Conservation (phyloP, 2,797 vertebrate species). For the Bradypodion ventrale region DNA sequence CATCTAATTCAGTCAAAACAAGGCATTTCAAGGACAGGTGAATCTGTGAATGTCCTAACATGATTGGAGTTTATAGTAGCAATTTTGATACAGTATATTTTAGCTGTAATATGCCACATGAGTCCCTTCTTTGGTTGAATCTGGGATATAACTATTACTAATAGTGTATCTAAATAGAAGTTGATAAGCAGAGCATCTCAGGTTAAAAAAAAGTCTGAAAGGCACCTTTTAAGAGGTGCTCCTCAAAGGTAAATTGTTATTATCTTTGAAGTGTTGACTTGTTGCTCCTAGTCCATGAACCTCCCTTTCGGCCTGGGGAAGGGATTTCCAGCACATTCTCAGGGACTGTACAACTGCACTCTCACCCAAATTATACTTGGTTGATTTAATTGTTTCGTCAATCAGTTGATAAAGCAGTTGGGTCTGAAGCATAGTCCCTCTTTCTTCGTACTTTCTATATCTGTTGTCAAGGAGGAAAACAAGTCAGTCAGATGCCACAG, state of each 20-base stretch:
- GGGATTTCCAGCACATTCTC: neutral
- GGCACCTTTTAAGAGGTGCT: too few species aligned
- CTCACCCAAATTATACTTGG: neutral
- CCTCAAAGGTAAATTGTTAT: too few species aligned
- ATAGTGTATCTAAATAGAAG: too few species aligned
- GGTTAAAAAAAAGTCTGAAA: too few species aligned
- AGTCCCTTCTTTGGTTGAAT: too few species aligned
- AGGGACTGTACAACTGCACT: neutral
- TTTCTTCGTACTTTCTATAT: neutral
- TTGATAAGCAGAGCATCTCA: too few species aligned
- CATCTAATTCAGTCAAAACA: neutral
- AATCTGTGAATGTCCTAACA: neutral
- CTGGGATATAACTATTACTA: too few species aligned
- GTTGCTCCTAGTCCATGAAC: too few species aligned
- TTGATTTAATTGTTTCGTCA: neutral
- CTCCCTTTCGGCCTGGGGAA: neutral
- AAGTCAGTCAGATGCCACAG: accelerated
- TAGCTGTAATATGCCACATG: too few species aligned
- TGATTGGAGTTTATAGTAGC: neutral
- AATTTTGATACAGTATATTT: too few species aligned
- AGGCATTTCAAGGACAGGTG: too few species aligned
- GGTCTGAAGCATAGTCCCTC: neutral
- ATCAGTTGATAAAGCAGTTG: neutral
- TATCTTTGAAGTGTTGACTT: too few species aligned
- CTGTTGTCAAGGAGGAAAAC: neutral